A percentile compares a stretch with the other conserved stretches of the same genome.
Evolutionary conservation across 2,113 vertebrate species (phyloP).

Genomic region (Labeo rohita): DNA sequence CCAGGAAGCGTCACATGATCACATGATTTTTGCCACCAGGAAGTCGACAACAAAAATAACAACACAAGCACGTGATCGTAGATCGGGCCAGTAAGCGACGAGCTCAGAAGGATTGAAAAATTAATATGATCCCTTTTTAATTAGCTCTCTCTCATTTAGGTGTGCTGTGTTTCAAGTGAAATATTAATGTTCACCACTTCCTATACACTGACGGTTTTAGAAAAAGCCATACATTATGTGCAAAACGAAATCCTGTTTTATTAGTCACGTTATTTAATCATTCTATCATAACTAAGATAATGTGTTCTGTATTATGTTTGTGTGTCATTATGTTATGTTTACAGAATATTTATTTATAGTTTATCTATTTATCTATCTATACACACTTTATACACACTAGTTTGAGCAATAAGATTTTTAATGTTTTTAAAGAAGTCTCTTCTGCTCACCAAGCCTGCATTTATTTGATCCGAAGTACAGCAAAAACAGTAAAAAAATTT

Average conservation of each 20-base stretch:
- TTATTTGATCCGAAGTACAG: too few relatives aligned
- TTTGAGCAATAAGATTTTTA: too few relatives aligned
- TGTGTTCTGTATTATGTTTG: too few relatives aligned
- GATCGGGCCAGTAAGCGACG: neutral
- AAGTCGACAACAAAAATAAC: constrained; percentile 44
- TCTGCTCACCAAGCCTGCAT: too few relatives aligned
- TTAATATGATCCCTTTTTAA: constrained; percentile 27
- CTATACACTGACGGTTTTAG: neutral
- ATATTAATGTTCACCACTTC: constrained; percentile 18
- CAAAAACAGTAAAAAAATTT: too few relatives aligned
- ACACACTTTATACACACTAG: too few relatives aligned
- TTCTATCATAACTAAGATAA: neutral
- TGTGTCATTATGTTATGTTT: too few relatives aligned
- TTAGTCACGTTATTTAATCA: neutral
- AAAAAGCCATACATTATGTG: neutral
- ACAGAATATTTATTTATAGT: too few relatives aligned
- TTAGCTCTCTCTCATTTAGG: neutral
- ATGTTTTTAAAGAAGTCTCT: too few relatives aligned
- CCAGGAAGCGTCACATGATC: constrained; percentile 48
- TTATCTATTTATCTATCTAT: too few relatives aligned
- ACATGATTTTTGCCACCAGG: constrained; percentile 35
- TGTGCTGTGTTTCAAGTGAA: neutral
- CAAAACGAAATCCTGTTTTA: neutral
- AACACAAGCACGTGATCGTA: constrained; percentile 26
- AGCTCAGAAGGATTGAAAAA: neutral